These are phyloP conservation scores for Rhopilema esculentum DNA, from an alignment of 30 jellyfish, hydroid and myxozoan genomes.

Conservation along the genomic window DNA sequence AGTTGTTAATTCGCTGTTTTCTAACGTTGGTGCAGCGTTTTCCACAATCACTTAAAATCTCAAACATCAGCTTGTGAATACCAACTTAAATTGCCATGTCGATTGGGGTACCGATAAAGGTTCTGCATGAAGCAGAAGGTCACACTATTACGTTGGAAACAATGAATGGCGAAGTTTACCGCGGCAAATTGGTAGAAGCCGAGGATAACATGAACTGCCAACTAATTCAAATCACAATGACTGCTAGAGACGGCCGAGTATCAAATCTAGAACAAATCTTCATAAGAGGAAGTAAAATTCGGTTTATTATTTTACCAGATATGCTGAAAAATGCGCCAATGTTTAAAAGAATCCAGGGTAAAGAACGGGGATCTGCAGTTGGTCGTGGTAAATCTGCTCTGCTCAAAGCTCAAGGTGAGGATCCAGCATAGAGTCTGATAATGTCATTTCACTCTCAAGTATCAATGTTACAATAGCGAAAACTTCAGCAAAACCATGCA, in stretches of 20 bases:
- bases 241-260: conserved; percentile 98
- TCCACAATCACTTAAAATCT: not conserved
- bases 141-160: conserved; percentile 98
- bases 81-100: conserved; percentile 57
- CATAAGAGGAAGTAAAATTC: conserved; percentile 97
- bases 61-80: not conserved
- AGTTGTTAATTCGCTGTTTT: not conserved
- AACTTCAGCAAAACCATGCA: not conserved
- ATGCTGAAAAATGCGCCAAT: conserved; percentile 99
- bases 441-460: not conserved
- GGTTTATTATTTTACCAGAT: conserved; percentile 98
- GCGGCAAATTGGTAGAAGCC: conserved; percentile 99
- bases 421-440: not conserved
- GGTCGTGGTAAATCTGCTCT: conserved; percentile 99
- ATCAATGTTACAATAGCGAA: not conserved
- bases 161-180: conserved; percentile 97
- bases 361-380: conserved; percentile 90
- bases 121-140: conserved; percentile 99
- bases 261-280: conserved; percentile 94
- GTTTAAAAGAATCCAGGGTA: conserved; percentile 93
- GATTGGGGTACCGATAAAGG: conserved; percentile 99
- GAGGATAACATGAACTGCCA: conserved; percentile 99
- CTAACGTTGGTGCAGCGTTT: not conserved
- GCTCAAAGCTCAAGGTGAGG: conserved; percentile 98
- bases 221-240: conserved; percentile 95